Evolutionary conservation across 2,113 vertebrate species (phyloP).

Genomic region (Seriola dumerili): DNA sequence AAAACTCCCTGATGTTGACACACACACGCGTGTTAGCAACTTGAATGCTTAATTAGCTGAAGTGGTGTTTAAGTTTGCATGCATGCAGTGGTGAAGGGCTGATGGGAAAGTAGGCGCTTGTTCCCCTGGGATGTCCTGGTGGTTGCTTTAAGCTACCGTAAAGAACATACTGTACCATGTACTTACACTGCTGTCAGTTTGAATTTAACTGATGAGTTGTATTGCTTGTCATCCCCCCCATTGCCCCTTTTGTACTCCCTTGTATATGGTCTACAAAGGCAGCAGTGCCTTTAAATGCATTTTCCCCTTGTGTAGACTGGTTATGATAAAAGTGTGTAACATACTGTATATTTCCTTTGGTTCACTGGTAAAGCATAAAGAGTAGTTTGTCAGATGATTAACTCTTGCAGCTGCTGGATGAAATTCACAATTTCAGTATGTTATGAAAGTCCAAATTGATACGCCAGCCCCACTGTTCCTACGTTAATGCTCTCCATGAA

Average conservation of each 20-base stretch:
- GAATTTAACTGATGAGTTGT: constrained; percentile 44
- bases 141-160: constrained; percentile 56
- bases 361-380: not conserved
- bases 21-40: not conserved
- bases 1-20: constrained; percentile 1
- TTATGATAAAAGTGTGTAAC: not conserved
- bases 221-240: constrained; percentile 18
- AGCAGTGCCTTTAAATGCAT: not conserved
- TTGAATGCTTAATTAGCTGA: constrained; percentile 33
- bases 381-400: not conserved
- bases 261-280: not conserved
- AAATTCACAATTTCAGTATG: not conserved
- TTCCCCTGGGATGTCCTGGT: constrained; percentile 44
- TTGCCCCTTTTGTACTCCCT: constrained; percentile 14
- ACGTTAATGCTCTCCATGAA: not conserved
- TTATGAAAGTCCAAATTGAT: not conserved
- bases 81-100: constrained; percentile 26
- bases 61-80: constrained; percentile 14
- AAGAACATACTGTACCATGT: constrained; percentile 62
- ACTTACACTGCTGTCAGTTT: constrained; percentile 59
- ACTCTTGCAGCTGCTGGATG: not conserved
- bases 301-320: not conserved
- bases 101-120: constrained; percentile 37
- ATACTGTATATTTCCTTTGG: not conserved
- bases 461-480: not conserved